Evolutionary conservation across 2,797 vertebrate genomes (phyloP).

Genomic region (Discoglossus pictus): DNA sequence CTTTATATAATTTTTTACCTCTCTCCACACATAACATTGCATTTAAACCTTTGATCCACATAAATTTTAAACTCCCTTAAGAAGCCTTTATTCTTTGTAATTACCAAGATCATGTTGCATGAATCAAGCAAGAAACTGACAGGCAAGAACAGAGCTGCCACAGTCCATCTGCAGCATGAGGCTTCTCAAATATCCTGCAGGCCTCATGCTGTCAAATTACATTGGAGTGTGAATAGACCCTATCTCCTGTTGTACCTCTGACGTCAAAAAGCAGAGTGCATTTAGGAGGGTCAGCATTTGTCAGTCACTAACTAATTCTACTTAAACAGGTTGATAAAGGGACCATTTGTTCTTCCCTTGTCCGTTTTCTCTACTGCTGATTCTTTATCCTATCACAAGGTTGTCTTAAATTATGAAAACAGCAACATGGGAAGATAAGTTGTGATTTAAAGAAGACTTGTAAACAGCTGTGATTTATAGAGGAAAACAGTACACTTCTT

Average conservation of each 20-base stretch:
- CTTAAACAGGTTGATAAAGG: slow-evolving; percentile 25
- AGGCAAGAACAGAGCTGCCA: slow-evolving; percentile 63
- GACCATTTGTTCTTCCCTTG: slow-evolving; percentile 19
- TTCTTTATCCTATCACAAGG: neutral
- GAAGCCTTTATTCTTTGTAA: slow-evolving; percentile 54
- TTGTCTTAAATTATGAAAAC: slow-evolving; percentile 6
- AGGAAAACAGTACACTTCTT: slow-evolving; percentile 37
- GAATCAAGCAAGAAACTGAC: slow-evolving; percentile 65
- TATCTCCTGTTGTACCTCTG: slow-evolving; percentile 65
- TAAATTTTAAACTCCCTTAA: slow-evolving; percentile 46
- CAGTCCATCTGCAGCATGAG: slow-evolving; percentile 59
- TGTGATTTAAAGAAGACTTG: slow-evolving; percentile 6
- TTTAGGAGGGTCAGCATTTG: slow-evolving; percentile 71
- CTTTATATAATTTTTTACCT: too few relatives aligned
- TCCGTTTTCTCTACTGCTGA: neutral
- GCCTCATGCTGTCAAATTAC: slow-evolving; percentile 68
- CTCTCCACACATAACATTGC: too few relatives aligned
- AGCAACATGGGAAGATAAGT: slow-evolving; percentile 6
- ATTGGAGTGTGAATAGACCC: slow-evolving; percentile 56
- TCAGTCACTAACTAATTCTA: slow-evolving; percentile 63
- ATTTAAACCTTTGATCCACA: slow-evolving; percentile 21
- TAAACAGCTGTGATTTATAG: slow-evolving; percentile 45
- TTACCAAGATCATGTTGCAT: slow-evolving; percentile 61
- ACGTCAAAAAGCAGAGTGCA: slow-evolving; percentile 69
- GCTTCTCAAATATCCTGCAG: slow-evolving; percentile 72